A percentile compares a stretch with the other conserved stretches of the same genome.
phyloP scores from a whole-genome alignment of 2,113 vertebrate genomes.

The Caretta caretta region DNA sequence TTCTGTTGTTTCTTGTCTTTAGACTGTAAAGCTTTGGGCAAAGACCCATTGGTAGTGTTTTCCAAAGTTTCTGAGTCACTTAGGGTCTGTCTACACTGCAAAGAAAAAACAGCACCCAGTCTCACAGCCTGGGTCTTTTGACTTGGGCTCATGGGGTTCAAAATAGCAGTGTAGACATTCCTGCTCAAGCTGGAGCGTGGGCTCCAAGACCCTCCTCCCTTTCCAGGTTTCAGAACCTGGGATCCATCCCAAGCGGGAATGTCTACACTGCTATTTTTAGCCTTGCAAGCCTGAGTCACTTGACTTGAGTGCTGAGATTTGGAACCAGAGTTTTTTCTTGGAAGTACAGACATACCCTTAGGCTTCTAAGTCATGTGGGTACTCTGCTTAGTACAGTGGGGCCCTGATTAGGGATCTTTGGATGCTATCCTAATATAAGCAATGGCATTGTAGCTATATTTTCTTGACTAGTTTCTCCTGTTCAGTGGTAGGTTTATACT shows the following conservation, averaged over 20 bases:
- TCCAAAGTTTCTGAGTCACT: background rate
- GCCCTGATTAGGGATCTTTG: background rate
- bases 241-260: no score
- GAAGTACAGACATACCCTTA: background rate
- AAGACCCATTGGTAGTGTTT: background rate
- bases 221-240: no score
- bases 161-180: background rate
- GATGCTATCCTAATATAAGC: background rate
- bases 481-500: rapidly evolving
- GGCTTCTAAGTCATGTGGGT: background rate
- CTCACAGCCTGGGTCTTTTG: background rate
- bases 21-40: background rate
- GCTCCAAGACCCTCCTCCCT: background rate
- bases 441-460: background rate
- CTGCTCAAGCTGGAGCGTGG: no score
- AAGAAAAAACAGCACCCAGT: background rate
- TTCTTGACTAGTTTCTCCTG: background rate
- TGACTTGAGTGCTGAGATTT: background rate
- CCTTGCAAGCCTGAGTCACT: background rate
- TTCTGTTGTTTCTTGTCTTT: background rate
- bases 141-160: background rate
- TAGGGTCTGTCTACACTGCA: background rate
- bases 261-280: no score
- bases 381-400: background rate
- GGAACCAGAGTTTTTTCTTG: background rate